Evolutionary conservation across 2,888 invertebrate genomes (phyloP).

Genomic region (Saturnia japonica): DNA sequence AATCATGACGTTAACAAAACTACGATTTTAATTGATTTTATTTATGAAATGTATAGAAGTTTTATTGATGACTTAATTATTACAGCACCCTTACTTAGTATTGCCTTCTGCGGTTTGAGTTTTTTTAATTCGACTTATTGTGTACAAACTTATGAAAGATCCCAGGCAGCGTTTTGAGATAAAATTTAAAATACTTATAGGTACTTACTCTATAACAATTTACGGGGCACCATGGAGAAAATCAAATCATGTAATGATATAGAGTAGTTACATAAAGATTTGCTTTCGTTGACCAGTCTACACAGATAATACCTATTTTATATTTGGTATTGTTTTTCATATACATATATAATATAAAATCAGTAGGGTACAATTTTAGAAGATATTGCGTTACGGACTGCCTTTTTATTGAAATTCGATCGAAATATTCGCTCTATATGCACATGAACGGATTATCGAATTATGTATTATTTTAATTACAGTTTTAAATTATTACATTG

Average conservation of each 20-base stretch:
- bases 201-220: too few species aligned
- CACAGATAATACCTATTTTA: not conserved
- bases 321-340: not conserved
- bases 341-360: not conserved
- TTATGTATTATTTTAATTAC: too few species aligned
- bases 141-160: not conserved
- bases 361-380: too few species aligned
- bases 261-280: not conserved
- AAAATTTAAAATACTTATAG: not conserved
- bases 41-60: conserved; percentile 67
- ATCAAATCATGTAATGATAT: not conserved
- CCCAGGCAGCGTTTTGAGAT: not conserved
- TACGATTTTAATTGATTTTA: conserved; percentile 72
- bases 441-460: too few species aligned
- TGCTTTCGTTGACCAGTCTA: not conserved
- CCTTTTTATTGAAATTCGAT: too few species aligned
- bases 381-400: too few species aligned
- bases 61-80: conserved; percentile 59
- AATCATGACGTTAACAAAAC: conserved; percentile 58
- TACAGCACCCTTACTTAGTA: conserved; percentile 36
- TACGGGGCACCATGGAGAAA: not conserved
- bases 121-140: not conserved
- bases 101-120: conserved; percentile 27
- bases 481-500: too few species aligned
- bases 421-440: too few species aligned